Evolutionary conservation across 2,888 invertebrate genomes (phyloP), one percentile per base, ranked within the genome.

Genomic region (Unio delphinus): DNA sequence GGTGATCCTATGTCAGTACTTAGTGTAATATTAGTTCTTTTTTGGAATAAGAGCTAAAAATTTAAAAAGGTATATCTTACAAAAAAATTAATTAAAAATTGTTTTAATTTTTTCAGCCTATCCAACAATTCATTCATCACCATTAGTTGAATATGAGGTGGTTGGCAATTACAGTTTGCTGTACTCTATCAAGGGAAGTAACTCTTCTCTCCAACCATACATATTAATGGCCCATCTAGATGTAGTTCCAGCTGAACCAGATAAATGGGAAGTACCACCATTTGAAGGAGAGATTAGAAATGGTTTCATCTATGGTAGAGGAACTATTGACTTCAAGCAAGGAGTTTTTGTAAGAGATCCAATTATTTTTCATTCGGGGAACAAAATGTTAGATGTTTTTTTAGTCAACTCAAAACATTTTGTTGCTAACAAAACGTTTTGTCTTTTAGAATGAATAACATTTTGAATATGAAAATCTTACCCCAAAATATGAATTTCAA

Each of bases 311-410:
- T 92, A 91, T 83, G 92, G 90, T 18, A 83, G 92, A 72, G 92
- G 92, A 59, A 87, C 92, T 20, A 88, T 92, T 65, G 92, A 92
- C 85, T 90, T 89, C 74, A 92, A 92, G 79, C 88, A 90, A 71
- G 86, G 87, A 56, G 89, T 92, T 3, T 89, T 92, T 89, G 91
- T 91, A 84, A 76, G 78, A 72, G 30, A 20, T 20, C 3, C 3
- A 8, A 61, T 15, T 45, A 11, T 45, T 45, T 45, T 45, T 45
- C 45, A 45, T 15, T 45, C 15, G 45, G 45, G 11, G 15, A 45
- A 15, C 3, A 45, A 45, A 11, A 15, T 45, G 3, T 45, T 11
- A 45, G 15, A 15, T 15, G 3, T 15, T 1, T 11, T 8, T 30
- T 34, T 45, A 0, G 15, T 45, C 8, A 45, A 45, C 45, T 45